These are phyloP conservation scores for Sthenelais limicola DNA, from an alignment of 2,888 invertebrate species.

Conservation along the genomic window DNA sequence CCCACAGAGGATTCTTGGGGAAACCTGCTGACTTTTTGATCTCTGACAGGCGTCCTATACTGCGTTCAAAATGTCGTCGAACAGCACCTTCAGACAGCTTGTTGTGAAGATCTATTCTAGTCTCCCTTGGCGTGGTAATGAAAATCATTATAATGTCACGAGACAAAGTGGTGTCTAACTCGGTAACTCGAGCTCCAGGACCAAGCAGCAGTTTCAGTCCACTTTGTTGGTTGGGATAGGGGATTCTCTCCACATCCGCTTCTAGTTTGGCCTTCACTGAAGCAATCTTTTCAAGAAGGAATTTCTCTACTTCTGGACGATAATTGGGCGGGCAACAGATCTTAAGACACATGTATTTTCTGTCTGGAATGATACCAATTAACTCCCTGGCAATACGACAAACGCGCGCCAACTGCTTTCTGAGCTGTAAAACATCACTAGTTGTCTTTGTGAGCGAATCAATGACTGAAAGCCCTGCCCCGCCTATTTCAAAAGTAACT, in stretches of 20 bases:
- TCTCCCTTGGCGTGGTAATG: conserved; percentile 8
- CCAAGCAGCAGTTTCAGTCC: conserved; percentile 24
- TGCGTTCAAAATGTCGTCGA: conserved; percentile 32
- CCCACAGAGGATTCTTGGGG: conserved; percentile 27
- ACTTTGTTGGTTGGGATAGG: conserved; percentile 20
- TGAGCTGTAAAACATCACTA: conserved; percentile 17
- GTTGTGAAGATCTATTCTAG: conserved; percentile 21
- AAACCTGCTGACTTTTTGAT: conserved; percentile 13
- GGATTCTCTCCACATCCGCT: conserved; percentile 5
- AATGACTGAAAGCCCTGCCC: background rate
- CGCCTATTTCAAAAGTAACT: conserved; percentile 5
- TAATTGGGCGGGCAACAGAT: conserved; percentile 24
- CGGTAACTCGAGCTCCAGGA: conserved; percentile 35
- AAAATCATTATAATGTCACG: conserved; percentile 13
- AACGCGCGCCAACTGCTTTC: conserved; percentile 9
- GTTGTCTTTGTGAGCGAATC: conserved; percentile 19
- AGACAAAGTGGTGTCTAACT: conserved; percentile 27
- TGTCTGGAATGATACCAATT: conserved; percentile 14
- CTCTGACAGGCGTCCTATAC: background rate
- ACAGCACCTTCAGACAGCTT: conserved; percentile 17
- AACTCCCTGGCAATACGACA: conserved; percentile 10
- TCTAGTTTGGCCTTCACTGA: conserved; percentile 14
- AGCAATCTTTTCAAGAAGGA: conserved; percentile 16
- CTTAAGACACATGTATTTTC: conserved; percentile 15
- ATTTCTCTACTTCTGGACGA: conserved; percentile 24